Evolutionary conservation across 2,797 vertebrate genomes (phyloP), one percentile per base, ranked within the genome.

Genomic region (Sphaeramia orbicularis): DNA sequence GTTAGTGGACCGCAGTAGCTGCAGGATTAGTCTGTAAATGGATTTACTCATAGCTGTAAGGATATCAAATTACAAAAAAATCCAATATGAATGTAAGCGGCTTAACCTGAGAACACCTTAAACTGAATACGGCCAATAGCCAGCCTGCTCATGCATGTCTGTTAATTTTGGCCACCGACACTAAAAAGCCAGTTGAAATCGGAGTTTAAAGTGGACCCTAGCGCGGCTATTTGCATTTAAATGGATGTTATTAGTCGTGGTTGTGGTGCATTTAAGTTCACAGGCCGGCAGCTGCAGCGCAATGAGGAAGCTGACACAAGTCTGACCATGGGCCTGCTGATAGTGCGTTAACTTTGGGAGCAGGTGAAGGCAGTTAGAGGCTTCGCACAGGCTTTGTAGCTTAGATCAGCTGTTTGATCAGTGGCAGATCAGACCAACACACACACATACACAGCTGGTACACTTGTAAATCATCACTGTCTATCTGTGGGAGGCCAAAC

Each of bases 321-420:
- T 62, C 65, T 30, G 66, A 80, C 36, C 42, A n/a, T 66, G 66
- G 38, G 61, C 19, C 60, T 41, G 37, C 10, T 65, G 51, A 8
- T 58, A 27, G 49, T 37, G 65, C 69, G 81, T 48, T 68, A 80
- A 76, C 66, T 87, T 74, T 66, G 65, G 69, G 68, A 81, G 76
- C 85, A 89, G 85, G 83, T 87, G 86, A 57, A 38, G 55, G 76
- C 71, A 60, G 76, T 90, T 86, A 74, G 68, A 74, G 64, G 83
- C 76, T 86, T 85, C 75, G 73, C 67, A 73, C 10, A 65, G 52
- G 72, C 71, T 84, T 79, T 78, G 49, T 49, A 75, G 73, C 76
- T 81, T 69, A 71, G 68, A 87, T 84, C 77, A 54, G 76, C 77
- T 85, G 85, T 87, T 72, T 81, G 74, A 86, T 89, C 58, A 57